A percentile compares a stretch with the other conserved stretches of the same genome.
Evolutionary conservation across 2,888 invertebrate genomes (phyloP).

Genomic region (Oscheius onirici): DNA sequence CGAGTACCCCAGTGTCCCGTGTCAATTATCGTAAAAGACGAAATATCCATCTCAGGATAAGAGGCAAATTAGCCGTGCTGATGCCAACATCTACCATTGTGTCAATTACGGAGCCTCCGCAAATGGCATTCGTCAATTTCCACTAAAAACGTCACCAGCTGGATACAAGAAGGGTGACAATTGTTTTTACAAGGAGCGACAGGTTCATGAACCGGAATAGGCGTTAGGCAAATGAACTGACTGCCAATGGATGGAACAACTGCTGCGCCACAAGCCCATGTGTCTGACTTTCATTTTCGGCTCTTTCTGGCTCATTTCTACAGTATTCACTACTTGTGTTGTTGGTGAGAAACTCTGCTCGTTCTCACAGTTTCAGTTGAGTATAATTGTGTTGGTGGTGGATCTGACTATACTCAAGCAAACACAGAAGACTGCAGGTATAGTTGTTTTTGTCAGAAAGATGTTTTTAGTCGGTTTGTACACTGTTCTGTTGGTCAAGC

Average conservation of each 20-base stretch:
- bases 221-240: constrained; percentile 19
- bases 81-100: constrained; percentile 21
- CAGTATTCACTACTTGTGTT: not conserved
- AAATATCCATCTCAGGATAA: constrained; percentile 20
- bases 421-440: constrained; percentile 25
- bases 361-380: not conserved
- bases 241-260: not conserved
- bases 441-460: not conserved
- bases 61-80: constrained; percentile 26
- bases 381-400: not conserved
- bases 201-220: constrained; percentile 25
- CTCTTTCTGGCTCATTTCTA: not conserved
- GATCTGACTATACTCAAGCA: constrained; percentile 9
- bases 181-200: not conserved
- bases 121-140: constrained; percentile 5
- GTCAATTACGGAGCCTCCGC: constrained; percentile 24
- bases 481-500: constrained; percentile 26
- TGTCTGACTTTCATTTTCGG: not conserved
- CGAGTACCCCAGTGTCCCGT: too few species aligned
- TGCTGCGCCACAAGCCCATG: constrained; percentile 1
- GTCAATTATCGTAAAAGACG: not conserved
- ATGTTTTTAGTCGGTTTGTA: constrained; percentile 11
- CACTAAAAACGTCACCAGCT: constrained; percentile 3
- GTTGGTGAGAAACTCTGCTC: not conserved
- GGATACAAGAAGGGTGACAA: too few species aligned